Percentiles rank a stretch among this genome's conserved stretches.
Conservation (phyloP, 2,113 vertebrate genomes). For the Hemiscyllium ocellatum region DNA sequence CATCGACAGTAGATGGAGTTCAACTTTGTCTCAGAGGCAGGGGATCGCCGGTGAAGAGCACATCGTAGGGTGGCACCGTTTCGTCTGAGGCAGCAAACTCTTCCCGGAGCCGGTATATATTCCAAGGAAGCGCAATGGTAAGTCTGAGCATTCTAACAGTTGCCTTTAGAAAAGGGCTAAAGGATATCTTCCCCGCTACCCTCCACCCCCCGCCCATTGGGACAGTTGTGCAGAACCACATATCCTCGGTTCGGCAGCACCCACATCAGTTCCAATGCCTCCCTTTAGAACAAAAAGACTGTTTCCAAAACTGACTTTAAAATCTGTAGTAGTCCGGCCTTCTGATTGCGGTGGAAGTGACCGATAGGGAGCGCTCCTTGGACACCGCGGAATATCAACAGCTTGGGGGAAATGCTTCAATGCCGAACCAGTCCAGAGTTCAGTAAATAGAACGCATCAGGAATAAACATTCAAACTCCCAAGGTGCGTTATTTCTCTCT, state of each 20-base stretch:
- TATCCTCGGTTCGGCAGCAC: not conserved
- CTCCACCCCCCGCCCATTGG: no score
- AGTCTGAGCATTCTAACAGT: not conserved
- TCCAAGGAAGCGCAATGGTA: not conserved
- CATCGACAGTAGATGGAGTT: not conserved
- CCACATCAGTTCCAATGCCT: no score
- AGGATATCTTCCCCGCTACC: not conserved
- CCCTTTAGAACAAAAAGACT: not conserved
- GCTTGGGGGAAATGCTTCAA: not conserved
- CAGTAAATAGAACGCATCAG: not conserved
- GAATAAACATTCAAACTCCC: not conserved
- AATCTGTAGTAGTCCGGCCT: not conserved
- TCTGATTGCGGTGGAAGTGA: not conserved
- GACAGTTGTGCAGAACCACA: not conserved
- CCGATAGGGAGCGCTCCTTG: not conserved
- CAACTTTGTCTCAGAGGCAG: not conserved
- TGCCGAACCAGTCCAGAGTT: not conserved
- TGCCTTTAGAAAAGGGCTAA: not conserved
- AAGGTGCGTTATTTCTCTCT: not conserved
- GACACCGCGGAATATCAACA: not conserved
- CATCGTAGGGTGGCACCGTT: not conserved
- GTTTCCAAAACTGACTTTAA: not conserved
- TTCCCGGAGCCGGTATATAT: not conserved
- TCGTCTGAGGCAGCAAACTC: not conserved
- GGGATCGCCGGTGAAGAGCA: not conserved